Conservation (phyloP, 2,797 vertebrate genomes). For the Molothrus aeneus region DNA sequence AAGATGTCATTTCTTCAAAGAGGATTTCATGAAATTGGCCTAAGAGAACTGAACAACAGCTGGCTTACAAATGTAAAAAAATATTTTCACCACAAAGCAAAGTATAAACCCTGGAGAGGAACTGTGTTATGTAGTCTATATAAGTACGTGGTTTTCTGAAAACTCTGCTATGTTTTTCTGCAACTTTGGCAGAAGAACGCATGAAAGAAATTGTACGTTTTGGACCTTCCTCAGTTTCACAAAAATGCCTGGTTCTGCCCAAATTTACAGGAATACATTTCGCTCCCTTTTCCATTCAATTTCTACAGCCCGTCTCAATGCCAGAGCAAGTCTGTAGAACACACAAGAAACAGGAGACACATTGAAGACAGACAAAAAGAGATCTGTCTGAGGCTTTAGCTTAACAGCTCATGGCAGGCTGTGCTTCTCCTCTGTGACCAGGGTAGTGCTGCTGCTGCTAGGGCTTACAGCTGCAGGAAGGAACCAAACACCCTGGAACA, state of each 20-base stretch:
- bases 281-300: not conserved
- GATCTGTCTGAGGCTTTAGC: constrained; percentile 28
- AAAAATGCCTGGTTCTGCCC: constrained; percentile 7
- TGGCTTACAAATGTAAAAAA: constrained; percentile 13
- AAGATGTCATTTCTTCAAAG: not conserved
- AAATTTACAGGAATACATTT: not conserved
- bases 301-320: not conserved
- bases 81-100: not conserved
- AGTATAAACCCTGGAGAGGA: not conserved
- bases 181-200: constrained; percentile 9
- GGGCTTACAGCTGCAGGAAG: constrained; percentile 27
- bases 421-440: constrained; percentile 11
- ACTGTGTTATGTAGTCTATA: constrained; percentile 5
- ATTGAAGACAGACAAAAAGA: constrained; percentile 31
- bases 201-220: not conserved
- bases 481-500: constrained; percentile 36
- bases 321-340: not conserved
- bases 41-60: not conserved
- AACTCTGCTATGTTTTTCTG: constrained; percentile 28
- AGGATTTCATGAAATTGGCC: not conserved
- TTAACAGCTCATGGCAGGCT: constrained; percentile 30
- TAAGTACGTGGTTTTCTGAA: constrained; percentile 39
- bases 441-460: constrained; percentile 22
- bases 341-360: constrained; percentile 31
- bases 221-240: constrained; percentile 25